Conservation (phyloP, 2,113 vertebrate species). For the Patagioenas fasciata region DNA sequence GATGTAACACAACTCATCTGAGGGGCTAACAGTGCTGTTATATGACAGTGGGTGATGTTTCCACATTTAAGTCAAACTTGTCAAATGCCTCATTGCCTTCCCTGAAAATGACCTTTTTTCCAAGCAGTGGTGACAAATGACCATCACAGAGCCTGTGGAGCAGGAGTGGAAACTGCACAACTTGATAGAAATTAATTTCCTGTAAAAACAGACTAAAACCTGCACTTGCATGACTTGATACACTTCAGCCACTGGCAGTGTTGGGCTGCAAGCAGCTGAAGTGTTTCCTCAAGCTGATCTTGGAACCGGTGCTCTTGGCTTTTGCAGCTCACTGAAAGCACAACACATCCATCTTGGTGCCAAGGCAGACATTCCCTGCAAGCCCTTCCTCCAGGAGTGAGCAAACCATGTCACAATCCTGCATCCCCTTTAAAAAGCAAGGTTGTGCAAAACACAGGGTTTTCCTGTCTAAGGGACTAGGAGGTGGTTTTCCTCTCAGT, state of each 20-base stretch:
- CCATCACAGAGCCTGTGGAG: background rate
- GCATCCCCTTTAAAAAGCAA: background rate
- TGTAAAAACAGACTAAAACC: background rate
- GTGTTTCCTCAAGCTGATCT: background rate
- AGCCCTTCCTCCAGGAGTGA: background rate
- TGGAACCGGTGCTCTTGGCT: background rate
- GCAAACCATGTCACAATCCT: fast-evolving
- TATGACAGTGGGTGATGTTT: background rate
- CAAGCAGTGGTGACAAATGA: conserved; percentile 30
- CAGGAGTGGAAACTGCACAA: background rate
- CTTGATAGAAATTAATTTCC: conserved; percentile 13
- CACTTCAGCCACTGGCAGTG: fast-evolving
- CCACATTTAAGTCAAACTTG: conserved; percentile 30
- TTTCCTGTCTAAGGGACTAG: fast-evolving
- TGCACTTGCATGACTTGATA: background rate
- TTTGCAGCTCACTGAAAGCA: background rate
- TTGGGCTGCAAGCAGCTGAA: background rate
- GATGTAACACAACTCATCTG: background rate
- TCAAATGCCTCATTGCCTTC: conserved; percentile 42
- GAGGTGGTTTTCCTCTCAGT: background rate
- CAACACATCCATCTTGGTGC: background rate
- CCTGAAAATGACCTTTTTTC: background rate
- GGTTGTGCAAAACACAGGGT: background rate
- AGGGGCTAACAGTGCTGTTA: background rate
- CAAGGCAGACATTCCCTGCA: fast-evolving